These are phyloP conservation scores for Euleptes europaea DNA, from an alignment of 2,113 vertebrate genomes.

Conservation along the genomic window DNA sequence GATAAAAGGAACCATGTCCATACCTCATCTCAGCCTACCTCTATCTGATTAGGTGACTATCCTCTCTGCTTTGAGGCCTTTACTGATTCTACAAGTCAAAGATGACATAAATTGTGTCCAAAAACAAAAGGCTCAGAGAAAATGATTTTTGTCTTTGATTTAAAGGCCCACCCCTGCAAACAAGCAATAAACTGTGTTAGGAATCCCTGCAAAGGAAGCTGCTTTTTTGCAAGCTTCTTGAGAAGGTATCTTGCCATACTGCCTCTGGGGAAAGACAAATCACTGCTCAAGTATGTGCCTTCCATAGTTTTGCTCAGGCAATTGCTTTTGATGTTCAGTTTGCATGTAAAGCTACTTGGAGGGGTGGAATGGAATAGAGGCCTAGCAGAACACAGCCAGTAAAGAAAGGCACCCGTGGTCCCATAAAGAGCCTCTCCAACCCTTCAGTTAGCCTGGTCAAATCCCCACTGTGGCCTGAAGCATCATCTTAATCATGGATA, in stretches of 20 bases:
- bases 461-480: no score
- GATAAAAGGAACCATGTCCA: not conserved
- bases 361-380: no score
- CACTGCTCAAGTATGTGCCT: not conserved
- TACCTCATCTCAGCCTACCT: not conserved
- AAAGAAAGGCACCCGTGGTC: not conserved
- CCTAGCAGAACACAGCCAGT: not conserved
- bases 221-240: not conserved
- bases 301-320: not conserved
- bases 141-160: not conserved
- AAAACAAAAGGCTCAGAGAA: not conserved
- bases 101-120: constrained; percentile 32
- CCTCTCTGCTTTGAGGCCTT: not conserved
- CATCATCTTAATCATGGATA: not conserved
- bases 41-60: not conserved
- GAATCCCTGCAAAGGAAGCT: not conserved
- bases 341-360: not conserved
- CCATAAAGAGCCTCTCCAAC: not conserved
- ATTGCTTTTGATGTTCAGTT: not conserved
- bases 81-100: constrained; percentile 8
- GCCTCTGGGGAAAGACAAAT: no score
- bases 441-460: not conserved
- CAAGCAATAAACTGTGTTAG: not conserved
- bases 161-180: not conserved
- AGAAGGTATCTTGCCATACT: not conserved